Base-by-base conservation (phyloP, 2,888 invertebrate genomes). In the Mongoloraphidia duomilia region DNA sequence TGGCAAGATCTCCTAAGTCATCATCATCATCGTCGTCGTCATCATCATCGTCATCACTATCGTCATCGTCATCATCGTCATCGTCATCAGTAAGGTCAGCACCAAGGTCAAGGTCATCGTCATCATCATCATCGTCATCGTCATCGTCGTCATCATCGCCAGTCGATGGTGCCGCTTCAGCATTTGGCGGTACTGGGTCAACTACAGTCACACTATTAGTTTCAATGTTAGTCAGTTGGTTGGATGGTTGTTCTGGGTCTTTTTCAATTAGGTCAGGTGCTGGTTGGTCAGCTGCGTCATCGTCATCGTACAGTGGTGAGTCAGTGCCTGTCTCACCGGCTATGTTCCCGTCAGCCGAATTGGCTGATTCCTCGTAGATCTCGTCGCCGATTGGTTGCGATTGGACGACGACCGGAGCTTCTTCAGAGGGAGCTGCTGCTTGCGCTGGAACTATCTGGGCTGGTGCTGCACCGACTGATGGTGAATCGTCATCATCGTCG, bases 1-100 rank as follows among this genome's bases (percentile, higher is more conserved):
- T 75, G 67, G 84, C 77, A 59, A 77, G 77, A 61, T 81, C 74
- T 61, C 80, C 80, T 58, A 81, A 76, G 53, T 79, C 80, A 54
- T 75, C 75, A 47, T 77, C 78, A 49, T 79, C 80, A 51, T 80
- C 80, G 40, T 76, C 76, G 17, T 79, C 78, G 26, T 78, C 80
- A 3, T 78, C 79, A 26, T 79, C 80, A 34, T 81, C 82, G 26
- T 79, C 81, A 46, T 80, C 79, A 38, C 74, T 72, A 41, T 78
- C 81, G 48, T 80, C 82, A 43, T 77, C 76, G 50, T 77, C 78
- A 46, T 76, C 79, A 57, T 80, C 82, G 53, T 79, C 80, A 50
- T 77, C 80, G 35, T 71, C 71, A 54, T 72, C 76, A 44, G 75
- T 73, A 10, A 75, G 75, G 49, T 76, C 75, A 37, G 72, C 70